Evolutionary conservation across 2,797 vertebrate genomes (phyloP).

Genomic region (Borostomias antarcticus): DNA sequence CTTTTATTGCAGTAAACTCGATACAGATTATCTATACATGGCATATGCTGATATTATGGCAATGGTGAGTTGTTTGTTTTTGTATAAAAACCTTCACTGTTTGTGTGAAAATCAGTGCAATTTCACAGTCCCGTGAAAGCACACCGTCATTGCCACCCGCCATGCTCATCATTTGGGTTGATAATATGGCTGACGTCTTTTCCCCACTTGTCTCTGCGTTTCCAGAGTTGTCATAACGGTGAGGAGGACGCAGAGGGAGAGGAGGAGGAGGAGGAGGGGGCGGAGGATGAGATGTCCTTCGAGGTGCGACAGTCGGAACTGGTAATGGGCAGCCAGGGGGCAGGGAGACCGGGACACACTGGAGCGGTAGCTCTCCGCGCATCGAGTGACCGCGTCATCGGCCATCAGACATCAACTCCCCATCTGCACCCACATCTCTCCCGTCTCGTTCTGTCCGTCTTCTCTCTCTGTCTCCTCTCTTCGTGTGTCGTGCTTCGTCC

Average conservation of each 20-base stretch:
- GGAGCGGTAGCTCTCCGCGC: slow-evolving; percentile 78
- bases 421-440: slow-evolving; percentile 39
- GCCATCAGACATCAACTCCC: slow-evolving; percentile 55
- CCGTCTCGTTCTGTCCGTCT: slow-evolving; percentile 29
- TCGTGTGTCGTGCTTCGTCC: slow-evolving; percentile 38
- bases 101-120: background rate
- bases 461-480: slow-evolving; percentile 36
- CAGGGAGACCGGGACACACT: slow-evolving; percentile 79
- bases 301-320: slow-evolving; percentile 88
- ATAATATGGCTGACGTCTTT: too few species aligned
- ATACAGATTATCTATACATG: slow-evolving; percentile 93
- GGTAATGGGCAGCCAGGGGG: slow-evolving; percentile 82
- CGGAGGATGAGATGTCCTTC: slow-evolving; percentile 86
- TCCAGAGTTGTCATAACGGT: slow-evolving; percentile 89
- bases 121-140: too few species aligned
- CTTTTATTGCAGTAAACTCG: slow-evolving; percentile 83
- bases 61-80: slow-evolving; percentile 77
- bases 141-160: too few species aligned
- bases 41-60: slow-evolving; percentile 97
- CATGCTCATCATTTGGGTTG: too few species aligned
- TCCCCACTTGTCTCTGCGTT: slow-evolving; percentile 8
- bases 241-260: slow-evolving; percentile 85
- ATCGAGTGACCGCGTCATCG: slow-evolving; percentile 74
- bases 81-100: background rate
- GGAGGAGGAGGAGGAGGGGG: slow-evolving; percentile 70